Evolutionary conservation across 2,797 vertebrate species (phyloP), one percentile per base, ranked within the genome.

Genomic region (Spheniscus humboldti): DNA sequence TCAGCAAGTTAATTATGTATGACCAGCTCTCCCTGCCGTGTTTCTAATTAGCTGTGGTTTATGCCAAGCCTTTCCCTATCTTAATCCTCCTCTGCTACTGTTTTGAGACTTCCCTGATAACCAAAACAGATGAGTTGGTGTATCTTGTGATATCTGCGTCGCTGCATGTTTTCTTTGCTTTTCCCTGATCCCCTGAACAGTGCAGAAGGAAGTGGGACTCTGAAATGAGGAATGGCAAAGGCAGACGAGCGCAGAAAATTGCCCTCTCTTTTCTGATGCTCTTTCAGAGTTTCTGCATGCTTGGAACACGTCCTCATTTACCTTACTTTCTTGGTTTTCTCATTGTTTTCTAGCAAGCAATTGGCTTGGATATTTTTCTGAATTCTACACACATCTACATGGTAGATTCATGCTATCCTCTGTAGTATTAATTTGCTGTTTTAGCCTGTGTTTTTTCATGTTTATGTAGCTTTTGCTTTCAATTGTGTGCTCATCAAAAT

Each of bases 1-100:
- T 43, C 15, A 69, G 63, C 24, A 11, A 10, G 53, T 90, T 89
- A 60, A 84, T 92, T 87, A 48, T 27, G 41, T n/a, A 17, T 45
- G 66, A 47, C 22, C 64, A 35, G 47, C 57, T 72, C 60, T 92
- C 55, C 71, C 60, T 87, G 76, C 56, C 69, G 39, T 8, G 11
- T 68, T 83, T 78, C 76, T 79, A 62, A 96, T 91, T 71, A 91
- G 55, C 64, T 94, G 63, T 83, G 60, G 66, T 76, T 94, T 95
- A 59, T 90, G 64, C 66, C 77, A 84, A 76, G 64, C 33, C 37
- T 87, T 87, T 59, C 4, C 30, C 43, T 48, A 2, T 63, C 75
- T 84, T 69, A 76, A 63, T 67, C 45, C 71, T 85, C 33, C 62
- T 31, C 39, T 50, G 53, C 33, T 53, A 4, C 48, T 59, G 3